Percentiles rank a stretch among this genome's conserved stretches.
phyloP scores from a whole-genome alignment of 2,797 vertebrate species.

The Helarctos malayanus region DNA sequence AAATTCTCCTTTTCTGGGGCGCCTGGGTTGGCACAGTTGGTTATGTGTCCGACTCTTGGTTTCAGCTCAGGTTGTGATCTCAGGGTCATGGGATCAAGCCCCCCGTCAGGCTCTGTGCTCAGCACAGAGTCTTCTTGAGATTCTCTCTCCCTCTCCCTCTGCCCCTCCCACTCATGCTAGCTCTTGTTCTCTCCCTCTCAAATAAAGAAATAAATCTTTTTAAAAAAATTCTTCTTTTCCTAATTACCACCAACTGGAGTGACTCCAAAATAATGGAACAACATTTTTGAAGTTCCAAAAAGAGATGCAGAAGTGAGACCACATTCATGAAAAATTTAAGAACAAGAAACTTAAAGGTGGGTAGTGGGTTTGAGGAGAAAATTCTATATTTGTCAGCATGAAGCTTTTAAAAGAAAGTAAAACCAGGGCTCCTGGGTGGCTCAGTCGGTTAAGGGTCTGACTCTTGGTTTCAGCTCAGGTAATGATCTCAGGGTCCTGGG shows the following conservation, averaged over 20 bases:
- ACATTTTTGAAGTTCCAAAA: conserved; percentile 41
- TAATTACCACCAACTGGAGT: neutral
- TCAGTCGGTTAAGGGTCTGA: neutral
- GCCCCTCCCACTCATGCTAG: no score
- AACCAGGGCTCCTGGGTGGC: neutral
- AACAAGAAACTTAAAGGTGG: neutral
- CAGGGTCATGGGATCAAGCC: no score
- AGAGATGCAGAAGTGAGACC: neutral
- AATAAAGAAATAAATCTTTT: no score
- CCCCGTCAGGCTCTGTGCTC: neutral
- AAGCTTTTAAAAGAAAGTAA: conserved; percentile 25
- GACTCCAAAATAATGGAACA: neutral
- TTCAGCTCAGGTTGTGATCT: no score
- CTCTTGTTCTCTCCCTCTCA: no score
- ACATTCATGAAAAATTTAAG: neutral
- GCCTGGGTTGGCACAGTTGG: neutral
- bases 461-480: neutral
- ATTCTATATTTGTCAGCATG: neutral
- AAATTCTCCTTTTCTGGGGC: neutral
- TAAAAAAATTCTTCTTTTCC: neutral
- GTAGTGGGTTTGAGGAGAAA: neutral
- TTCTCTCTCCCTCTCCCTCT: neutral
- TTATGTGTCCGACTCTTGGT: neutral
- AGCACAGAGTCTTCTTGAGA: neutral
- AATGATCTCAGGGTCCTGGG: neutral